Percentiles rank a stretch among this genome's conserved stretches.
phyloP scores from a whole-genome alignment of 2,797 vertebrate species.

The Acrossocheilus fasciatus region DNA sequence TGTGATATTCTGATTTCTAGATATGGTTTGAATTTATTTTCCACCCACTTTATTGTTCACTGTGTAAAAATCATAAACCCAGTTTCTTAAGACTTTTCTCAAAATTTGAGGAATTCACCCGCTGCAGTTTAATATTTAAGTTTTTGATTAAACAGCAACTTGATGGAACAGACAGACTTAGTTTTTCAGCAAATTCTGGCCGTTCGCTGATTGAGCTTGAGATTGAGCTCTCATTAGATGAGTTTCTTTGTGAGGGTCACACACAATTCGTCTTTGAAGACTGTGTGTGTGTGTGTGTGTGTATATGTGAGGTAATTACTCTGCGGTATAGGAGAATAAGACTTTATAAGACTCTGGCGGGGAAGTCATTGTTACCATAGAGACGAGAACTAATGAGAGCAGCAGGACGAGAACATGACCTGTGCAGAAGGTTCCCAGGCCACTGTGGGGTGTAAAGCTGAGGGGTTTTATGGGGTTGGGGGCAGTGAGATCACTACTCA shows the following conservation, averaged over 20 bases:
- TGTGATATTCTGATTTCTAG: neutral
- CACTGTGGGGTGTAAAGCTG: constrained; percentile 25
- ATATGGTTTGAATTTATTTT: neutral
- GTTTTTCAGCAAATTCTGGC: neutral
- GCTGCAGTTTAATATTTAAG: neutral
- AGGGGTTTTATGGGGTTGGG: neutral
- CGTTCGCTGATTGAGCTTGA: neutral
- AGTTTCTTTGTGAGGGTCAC: constrained; percentile 18
- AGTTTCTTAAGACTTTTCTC: neutral
- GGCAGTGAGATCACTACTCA: constrained; percentile 19
- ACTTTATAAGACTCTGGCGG: constrained; percentile 27
- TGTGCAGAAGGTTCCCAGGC: constrained; percentile 72
- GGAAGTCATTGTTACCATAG: constrained; percentile 60
- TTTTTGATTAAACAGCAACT: neutral
- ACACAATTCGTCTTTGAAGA: constrained; percentile 30
- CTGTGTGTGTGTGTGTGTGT: constrained; percentile 10
- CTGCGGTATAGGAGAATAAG: constrained; percentile 22
- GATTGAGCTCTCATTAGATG: constrained; percentile 17
- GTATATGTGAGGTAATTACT: constrained; percentile 27
- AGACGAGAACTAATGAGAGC: constrained; percentile 62
- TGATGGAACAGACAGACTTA: neutral
- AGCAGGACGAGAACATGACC: constrained; percentile 63
- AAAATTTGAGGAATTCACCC: neutral
- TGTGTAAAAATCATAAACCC: neutral
- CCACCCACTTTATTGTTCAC: neutral